Base-by-base conservation (phyloP, 2,797 vertebrate species). In the Spondyliosoma cantharus region DNA sequence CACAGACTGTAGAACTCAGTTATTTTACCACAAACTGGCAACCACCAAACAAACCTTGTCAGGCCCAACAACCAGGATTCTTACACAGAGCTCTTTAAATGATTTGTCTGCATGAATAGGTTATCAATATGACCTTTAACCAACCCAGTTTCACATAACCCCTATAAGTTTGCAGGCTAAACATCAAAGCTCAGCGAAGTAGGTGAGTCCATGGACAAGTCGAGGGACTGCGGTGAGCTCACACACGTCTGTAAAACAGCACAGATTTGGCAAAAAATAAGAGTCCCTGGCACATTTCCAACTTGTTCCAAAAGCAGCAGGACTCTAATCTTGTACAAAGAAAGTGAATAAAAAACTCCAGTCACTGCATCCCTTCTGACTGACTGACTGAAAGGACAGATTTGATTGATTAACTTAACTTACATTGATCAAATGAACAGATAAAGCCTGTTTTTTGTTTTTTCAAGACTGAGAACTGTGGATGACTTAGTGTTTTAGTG, bases 221-320 rank as follows among this genome's bases (percentile, higher is more conserved):
- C 2, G 9, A 49, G 32, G 37, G 32, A 24, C 63, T n/a, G 42
- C 8, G 42, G 54, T 71, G 45, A 49, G 22, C 45, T 29, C 42
- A 62, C 42, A 62, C 49, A 11, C 25, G 49, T 68, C 57, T 45
- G 24, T 63, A 46, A 22, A 19, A 76, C 46, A 58, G 27, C 27
- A 32, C 32, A 11, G 65, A 67, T 70, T 66, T 66, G 59, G 54
- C 24, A 48, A 56, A 37, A 53, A 48, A 11, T 11, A 37, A 37
- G 37, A 37, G 37, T 37, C 25, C 50, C 15, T 57, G 22, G 57
- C 52, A 71, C 42, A 46, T 70, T 16, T 69, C 54, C 17, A 69
- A n/a, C 43, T 57, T 72, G 46, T 24, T 75, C 52, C 22, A 32
- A 61, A 66, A 76, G 65, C 20, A 57, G 66, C 73, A 82, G 50